phyloP scores from a whole-genome alignment of 2,113 vertebrate genomes.

The Riparia riparia region DNA sequence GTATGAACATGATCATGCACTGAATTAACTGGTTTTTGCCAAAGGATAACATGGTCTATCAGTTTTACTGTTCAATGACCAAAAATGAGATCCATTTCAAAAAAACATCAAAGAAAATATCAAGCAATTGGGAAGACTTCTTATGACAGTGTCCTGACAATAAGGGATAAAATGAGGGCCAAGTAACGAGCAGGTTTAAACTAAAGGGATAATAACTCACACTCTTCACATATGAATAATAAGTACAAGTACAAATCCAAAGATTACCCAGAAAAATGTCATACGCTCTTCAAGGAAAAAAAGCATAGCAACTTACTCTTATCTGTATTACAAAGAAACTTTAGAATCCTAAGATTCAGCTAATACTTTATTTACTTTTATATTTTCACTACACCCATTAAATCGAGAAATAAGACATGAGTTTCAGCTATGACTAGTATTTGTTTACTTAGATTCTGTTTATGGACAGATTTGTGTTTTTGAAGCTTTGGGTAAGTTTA shows the following conservation, averaged over 20 bases:
- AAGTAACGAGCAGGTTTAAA: neutral
- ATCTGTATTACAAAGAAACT: neutral
- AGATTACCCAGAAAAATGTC: neutral
- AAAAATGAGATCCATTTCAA: neutral
- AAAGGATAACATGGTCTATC: neutral
- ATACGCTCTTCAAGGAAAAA: neutral
- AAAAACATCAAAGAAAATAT: neutral
- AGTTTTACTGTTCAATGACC: neutral
- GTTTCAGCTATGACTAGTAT: neutral
- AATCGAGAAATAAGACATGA: neutral
- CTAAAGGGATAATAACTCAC: neutral
- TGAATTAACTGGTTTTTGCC: neutral
- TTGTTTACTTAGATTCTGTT: neutral
- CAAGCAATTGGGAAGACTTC: neutral
- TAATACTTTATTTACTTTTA: neutral
- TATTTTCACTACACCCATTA: neutral
- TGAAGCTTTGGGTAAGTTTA: neutral
- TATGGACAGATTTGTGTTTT: neutral
- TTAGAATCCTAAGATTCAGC: neutral
- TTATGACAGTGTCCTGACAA: neutral
- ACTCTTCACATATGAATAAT: neutral
- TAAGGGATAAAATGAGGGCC: neutral
- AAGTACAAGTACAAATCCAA: neutral
- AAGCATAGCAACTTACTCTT: too few species aligned
- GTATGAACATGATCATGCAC: neutral